Evolutionary conservation across 2,113 vertebrate species (phyloP).

Genomic region (Butorides virescens): DNA sequence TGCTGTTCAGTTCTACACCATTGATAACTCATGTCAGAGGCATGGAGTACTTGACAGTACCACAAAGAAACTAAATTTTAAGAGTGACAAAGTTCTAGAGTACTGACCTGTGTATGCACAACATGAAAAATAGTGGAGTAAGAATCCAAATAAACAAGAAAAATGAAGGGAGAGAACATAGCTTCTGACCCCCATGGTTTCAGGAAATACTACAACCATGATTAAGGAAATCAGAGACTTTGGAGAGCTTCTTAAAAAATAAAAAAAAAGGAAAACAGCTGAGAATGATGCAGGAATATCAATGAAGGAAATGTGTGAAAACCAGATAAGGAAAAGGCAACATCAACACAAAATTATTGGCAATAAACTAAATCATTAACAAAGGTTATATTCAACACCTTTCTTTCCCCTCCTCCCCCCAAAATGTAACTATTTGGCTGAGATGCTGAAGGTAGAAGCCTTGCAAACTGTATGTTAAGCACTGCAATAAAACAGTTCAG

Average conservation of each 20-base stretch:
- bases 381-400: background rate
- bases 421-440: background rate
- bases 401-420: background rate
- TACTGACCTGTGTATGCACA: background rate
- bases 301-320: conserved; percentile 45
- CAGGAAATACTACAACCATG: background rate
- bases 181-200: background rate
- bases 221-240: background rate
- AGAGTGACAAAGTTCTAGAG: background rate
- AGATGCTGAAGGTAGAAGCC: background rate
- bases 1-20: background rate
- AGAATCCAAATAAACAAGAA: background rate
- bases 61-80: background rate
- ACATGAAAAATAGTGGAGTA: background rate
- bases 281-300: conserved; percentile 15
- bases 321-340: conserved; percentile 35
- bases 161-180: background rate
- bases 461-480: background rate
- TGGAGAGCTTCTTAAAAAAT: conserved; percentile 1
- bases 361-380: conserved; percentile 7
- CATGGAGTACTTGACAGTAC: background rate
- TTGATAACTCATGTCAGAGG: background rate
- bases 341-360: conserved; percentile 3
- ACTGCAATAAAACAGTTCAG: background rate
- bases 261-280: background rate